phyloP scores from a whole-genome alignment of 2,797 vertebrate species.

The Hipposideros larvatus region DNA sequence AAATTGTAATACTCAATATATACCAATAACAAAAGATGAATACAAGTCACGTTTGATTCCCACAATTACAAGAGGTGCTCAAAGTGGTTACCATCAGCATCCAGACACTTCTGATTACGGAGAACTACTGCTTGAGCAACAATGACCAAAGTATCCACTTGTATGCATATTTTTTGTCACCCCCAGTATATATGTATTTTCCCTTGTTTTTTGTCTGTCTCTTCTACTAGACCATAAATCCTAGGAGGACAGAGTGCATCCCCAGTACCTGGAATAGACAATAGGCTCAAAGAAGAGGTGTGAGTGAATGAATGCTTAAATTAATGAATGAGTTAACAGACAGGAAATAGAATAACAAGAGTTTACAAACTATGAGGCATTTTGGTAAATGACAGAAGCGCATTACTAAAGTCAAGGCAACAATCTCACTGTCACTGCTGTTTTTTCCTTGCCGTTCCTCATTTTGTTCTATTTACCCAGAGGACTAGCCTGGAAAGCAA shows the following conservation, averaged over 20 bases:
- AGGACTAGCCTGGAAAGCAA: background rate
- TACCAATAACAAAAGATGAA: too few relatives aligned
- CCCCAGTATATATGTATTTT: background rate
- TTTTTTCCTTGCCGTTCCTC: background rate
- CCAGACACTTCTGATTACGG: too few relatives aligned
- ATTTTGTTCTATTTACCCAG: background rate
- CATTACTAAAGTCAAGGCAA: background rate
- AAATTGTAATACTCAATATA: too few relatives aligned
- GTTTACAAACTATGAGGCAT: background rate
- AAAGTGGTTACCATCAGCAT: too few relatives aligned
- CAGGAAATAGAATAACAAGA: background rate
- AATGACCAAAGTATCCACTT: too few relatives aligned
- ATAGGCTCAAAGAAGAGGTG: background rate
- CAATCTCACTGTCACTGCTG: rapidly evolving
- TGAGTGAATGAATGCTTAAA: background rate
- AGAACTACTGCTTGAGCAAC: too few relatives aligned
- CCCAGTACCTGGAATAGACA: background rate
- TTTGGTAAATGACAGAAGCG: background rate
- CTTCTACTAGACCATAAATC: background rate
- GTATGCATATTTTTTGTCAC: too few relatives aligned
- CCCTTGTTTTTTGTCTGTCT: background rate
- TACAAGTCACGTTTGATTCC: too few relatives aligned
- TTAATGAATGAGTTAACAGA: background rate
- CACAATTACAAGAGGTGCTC: too few relatives aligned
- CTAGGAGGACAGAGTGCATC: background rate